Base-by-base conservation (phyloP, 2,888 invertebrate genomes). In the Taphrorychus bicolor region DNA sequence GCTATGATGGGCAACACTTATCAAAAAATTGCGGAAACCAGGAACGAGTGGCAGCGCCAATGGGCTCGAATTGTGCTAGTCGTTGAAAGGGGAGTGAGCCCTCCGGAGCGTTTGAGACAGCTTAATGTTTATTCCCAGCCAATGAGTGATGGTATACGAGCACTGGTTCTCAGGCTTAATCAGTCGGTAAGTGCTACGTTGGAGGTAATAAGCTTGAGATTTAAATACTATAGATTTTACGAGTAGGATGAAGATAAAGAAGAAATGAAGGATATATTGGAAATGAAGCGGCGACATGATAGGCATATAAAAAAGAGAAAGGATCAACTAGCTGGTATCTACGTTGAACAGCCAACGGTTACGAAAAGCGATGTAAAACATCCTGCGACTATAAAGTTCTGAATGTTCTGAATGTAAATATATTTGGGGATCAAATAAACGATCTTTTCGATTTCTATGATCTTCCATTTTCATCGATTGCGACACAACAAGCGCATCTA, bases 1-100 rank as follows among this genome's bases (percentile, higher is more conserved):
- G 98, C 98, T 71, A 98, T 98, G 98, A 98, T 98, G 98, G 98
- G 98, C 0, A 98, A 98, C 82, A 98, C 98, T 2, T 99, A 98
- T 81, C 96, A 97, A 82, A 95, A 97, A 84, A 97, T 98, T 74
- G 96, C 96, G 0, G 96, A 97, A 83, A 97, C 97, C 0, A 88
- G 95, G 73, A 98, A 98, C 81, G 98, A 98, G 82, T 98, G 98
- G 97, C 97, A 98, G 82, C 85, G 98, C 78, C 92, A 98, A 89
- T 98, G 98, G 98, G 98, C 98, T 0, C 87, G 98, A 73, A 98
- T 98, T 70, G 98, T 98, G 32, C 84, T 98, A 71, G 97, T 98
- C 40, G 95, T 98, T 18, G 98, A 99, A 81, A 86, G 98, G 81
- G 97, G 97, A n/a, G 95, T 98, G 0, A 91, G 93, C 61, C 97